Conservation (phyloP, 2,888 invertebrate genomes). For the Temnothorax ravouxi region DNA sequence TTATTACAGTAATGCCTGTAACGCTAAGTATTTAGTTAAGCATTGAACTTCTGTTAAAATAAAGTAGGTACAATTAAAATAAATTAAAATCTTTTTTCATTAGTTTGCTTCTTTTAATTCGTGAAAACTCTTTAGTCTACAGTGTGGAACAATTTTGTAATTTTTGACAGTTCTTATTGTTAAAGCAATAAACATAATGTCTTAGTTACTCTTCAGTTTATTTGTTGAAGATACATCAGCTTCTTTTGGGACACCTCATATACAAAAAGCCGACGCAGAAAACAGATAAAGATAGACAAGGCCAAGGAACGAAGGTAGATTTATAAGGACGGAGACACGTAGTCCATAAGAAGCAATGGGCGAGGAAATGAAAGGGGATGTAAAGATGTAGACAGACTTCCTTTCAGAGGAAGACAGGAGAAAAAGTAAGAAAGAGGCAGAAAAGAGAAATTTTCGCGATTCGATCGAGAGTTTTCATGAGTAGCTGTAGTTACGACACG, state of each 20-base stretch:
- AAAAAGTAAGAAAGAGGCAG: not conserved
- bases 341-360: constrained; percentile 37
- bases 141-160: not conserved
- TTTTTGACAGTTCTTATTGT: not conserved
- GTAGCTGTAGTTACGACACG: constrained; percentile 41
- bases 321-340: constrained; percentile 54
- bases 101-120: not conserved
- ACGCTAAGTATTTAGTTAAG: not conserved
- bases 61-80: not conserved
- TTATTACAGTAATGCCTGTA: not conserved
- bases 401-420: not conserved
- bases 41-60: not conserved
- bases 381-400: constrained; percentile 19
- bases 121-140: not conserved
- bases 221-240: not conserved
- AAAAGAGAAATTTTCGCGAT: constrained; percentile 38
- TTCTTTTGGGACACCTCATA: not conserved
- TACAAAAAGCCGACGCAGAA: not conserved
- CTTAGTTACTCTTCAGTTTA: not conserved
- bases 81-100: not conserved
- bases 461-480: not conserved
- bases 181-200: not conserved
- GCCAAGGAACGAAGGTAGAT: not conserved
- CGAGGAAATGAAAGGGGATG: constrained; percentile 39
- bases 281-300: constrained; percentile 17